phyloP scores from a whole-genome alignment of 2,113 vertebrate genomes.

The Calidris pugnax region DNA sequence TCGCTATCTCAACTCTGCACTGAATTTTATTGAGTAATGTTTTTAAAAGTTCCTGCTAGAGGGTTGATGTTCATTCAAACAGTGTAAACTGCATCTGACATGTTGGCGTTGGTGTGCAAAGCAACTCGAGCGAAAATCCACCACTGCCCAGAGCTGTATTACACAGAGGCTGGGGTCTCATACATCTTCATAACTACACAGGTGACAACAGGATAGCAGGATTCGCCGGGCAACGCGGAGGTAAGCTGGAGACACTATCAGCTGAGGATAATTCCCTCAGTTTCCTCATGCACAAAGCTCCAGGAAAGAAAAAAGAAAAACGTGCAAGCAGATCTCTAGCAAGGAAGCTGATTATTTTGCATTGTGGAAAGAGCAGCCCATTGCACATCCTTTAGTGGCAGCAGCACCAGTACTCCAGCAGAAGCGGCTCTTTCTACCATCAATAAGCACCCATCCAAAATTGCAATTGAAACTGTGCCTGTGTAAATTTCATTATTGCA shows the following conservation, averaged over 20 bases:
- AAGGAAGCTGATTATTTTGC: not conserved
- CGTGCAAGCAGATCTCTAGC: not conserved
- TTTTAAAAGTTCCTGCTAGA: slow-evolving; percentile 57
- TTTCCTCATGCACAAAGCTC: not conserved
- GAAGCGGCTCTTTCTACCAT: not conserved
- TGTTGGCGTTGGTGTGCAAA: slow-evolving; percentile 11
- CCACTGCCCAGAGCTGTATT: slow-evolving; percentile 55
- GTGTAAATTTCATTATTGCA: not conserved
- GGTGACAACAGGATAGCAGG: slow-evolving; percentile 41
- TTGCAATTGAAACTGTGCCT: not conserved
- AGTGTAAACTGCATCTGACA: slow-evolving; percentile 70
- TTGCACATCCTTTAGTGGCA: not conserved
- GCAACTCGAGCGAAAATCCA: slow-evolving; percentile 56
- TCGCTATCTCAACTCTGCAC: not conserved
- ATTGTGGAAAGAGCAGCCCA: not conserved
- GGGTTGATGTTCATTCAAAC: slow-evolving; percentile 66
- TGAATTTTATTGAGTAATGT: slow-evolving; percentile 45
- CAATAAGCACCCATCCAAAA: not conserved
- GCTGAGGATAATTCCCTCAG: not conserved
- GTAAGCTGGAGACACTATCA: not conserved
- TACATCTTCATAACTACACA: slow-evolving; percentile 57
- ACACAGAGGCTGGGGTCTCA: slow-evolving; percentile 20
- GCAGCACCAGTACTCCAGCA: not conserved
- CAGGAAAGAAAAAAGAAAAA: not conserved
- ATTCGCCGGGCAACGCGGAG: not conserved